A percentile compares a stretch with the other conserved stretches of the same genome.
phyloP scores from a whole-genome alignment of 2,797 vertebrate genomes.

The Sorex maritimensis region DNA sequence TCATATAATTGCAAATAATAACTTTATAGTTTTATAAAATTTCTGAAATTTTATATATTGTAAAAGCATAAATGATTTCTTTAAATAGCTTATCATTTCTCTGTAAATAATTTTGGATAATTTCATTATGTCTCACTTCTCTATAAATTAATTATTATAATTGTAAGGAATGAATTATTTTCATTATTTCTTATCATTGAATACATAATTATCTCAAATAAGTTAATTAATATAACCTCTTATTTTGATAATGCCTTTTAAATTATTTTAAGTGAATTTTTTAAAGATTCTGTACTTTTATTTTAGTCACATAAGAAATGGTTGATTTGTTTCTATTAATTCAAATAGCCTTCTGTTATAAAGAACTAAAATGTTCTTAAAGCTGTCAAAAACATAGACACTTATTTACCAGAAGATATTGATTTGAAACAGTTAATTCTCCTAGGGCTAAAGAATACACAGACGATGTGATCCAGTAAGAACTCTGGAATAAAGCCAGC shows the following conservation, averaged over 20 bases:
- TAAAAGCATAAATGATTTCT: too few species aligned
- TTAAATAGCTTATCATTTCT: too few species aligned
- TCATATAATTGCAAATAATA: too few species aligned
- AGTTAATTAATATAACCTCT: neutral
- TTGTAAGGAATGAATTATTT: too few species aligned
- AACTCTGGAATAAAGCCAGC: neutral
- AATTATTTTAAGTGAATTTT: neutral
- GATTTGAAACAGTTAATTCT: slow-evolving; percentile 40
- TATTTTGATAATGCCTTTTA: slow-evolving; percentile 9
- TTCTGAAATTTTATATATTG: too few species aligned
- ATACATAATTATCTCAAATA: neutral
- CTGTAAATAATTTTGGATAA: too few species aligned
- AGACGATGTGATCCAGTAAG: slow-evolving; percentile 9
- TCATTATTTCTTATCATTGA: neutral
- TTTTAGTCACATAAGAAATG: slow-evolving; percentile 50
- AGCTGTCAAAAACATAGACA: neutral
- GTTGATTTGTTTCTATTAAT: slow-evolving; percentile 44
- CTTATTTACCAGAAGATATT: slow-evolving; percentile 61
- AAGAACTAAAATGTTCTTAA: slow-evolving; percentile 35
- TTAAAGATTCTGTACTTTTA: neutral
- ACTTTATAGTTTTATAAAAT: too few species aligned
- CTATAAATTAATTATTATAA: too few species aligned
- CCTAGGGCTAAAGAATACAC: slow-evolving; percentile 11
- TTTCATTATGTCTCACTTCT: too few species aligned
- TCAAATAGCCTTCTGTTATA: neutral